Conservation (phyloP, 2,113 vertebrate species). For the Datnioides undecimradiatus region DNA sequence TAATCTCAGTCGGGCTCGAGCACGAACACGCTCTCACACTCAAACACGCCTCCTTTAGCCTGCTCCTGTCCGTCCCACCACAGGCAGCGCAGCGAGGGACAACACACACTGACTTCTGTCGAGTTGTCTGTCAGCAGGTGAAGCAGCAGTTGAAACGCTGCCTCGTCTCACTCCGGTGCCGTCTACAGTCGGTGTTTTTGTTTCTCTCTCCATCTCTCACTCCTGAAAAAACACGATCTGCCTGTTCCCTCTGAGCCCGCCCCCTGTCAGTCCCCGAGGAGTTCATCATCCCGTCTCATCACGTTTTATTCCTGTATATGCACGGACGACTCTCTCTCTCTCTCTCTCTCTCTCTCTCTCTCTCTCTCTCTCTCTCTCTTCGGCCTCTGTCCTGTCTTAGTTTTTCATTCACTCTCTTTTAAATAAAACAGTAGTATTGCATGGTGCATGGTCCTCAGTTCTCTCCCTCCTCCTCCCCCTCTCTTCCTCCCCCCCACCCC, state of each 20-base stretch:
- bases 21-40: background rate
- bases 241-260: slow-evolving; percentile 6
- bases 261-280: slow-evolving; percentile 12
- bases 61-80: background rate
- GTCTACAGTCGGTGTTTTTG: slow-evolving; percentile 36
- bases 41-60: background rate
- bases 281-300: slow-evolving; percentile 4
- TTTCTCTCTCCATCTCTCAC: slow-evolving; percentile 26
- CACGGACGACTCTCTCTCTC: background rate
- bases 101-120: slow-evolving; percentile 8
- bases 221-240: background rate
- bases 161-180: slow-evolving; percentile 6
- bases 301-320: slow-evolving; percentile 37
- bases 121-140: slow-evolving; percentile 54
- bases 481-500: slow-evolving; percentile 66
- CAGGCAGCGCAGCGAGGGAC: background rate
- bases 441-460: slow-evolving; percentile 86
- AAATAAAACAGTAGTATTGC: slow-evolving; percentile 74
- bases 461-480: slow-evolving; percentile 72
- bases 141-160: slow-evolving; percentile 11
- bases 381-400: slow-evolving; percentile 30
- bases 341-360: slow-evolving; percentile 8
- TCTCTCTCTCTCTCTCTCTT: slow-evolving; percentile 8
- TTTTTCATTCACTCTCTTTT: slow-evolving; percentile 35
- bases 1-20: background rate